Evolutionary conservation across 1,140 invertebrate species (phyloP).

Genomic region (Macrostomum lignano): DNA sequence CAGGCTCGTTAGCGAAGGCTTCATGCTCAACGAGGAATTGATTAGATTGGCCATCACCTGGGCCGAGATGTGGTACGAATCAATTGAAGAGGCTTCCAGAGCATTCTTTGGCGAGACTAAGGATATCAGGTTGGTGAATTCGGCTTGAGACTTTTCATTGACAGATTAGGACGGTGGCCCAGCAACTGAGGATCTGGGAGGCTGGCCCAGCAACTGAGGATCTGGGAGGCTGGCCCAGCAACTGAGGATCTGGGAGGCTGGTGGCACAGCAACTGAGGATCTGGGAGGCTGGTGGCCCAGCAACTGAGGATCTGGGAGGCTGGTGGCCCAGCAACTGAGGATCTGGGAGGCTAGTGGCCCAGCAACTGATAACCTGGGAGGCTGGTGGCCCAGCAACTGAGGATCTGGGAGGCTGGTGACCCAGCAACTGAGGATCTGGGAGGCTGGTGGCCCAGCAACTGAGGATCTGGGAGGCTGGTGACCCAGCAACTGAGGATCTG

Average conservation of each 20-base stretch:
- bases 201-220: not conserved
- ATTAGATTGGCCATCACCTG: slow-evolving; percentile 91
- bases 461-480: too few species aligned
- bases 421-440: too few species aligned
- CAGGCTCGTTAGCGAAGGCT: slow-evolving; percentile 63
- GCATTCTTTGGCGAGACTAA: slow-evolving; percentile 71
- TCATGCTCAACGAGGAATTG: slow-evolving; percentile 72
- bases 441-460: too few species aligned
- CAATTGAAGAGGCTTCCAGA: slow-evolving; percentile 75
- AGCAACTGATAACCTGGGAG: too few species aligned
- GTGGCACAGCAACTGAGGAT: not conserved
- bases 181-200: not conserved
- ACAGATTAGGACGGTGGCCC: not conserved
- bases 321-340: too few species aligned
- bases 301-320: not conserved
- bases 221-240: not conserved
- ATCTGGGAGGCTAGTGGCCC: too few species aligned
- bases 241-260: not conserved
- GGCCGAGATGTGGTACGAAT: slow-evolving; percentile 98
- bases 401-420: too few species aligned
- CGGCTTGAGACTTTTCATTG: too few species aligned
- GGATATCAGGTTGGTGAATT: too few species aligned
- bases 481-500: too few species aligned
- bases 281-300: not conserved
- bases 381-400: too few species aligned